Evolutionary conservation across 2,888 invertebrate genomes (phyloP).

Genomic region (Apocheima hispidaria): DNA sequence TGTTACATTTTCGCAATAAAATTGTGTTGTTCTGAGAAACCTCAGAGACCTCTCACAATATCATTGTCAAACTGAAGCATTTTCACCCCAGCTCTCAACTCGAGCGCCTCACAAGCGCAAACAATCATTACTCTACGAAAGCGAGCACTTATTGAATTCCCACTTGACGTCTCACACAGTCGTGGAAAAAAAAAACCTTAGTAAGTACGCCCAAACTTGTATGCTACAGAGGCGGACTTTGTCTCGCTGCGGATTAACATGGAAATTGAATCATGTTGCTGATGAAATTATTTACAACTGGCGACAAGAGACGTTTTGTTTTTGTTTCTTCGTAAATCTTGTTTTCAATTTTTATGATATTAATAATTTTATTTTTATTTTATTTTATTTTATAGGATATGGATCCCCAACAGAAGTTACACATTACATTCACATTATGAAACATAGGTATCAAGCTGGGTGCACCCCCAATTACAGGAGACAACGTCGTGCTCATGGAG

Average conservation of each 20-base stretch:
- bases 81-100: conserved; percentile 18
- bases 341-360: no score
- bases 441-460: no score
- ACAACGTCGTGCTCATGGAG: no score
- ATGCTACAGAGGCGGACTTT: conserved; percentile 63
- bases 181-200: conserved; percentile 52
- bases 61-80: conserved; percentile 22
- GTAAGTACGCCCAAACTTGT: conserved; percentile 53
- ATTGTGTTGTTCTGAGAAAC: conserved; percentile 13
- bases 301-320: no score
- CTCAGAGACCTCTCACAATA: conserved; percentile 8
- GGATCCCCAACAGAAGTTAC: no score
- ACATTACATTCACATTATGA: no score
- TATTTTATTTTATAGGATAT: no score
- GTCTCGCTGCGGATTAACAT: conserved; percentile 72
- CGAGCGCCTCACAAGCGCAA: conserved; percentile 17
- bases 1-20: conserved; percentile 1
- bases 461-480: no score
- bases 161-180: conserved; percentile 43
- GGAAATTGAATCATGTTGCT: conserved; percentile 75
- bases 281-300: conserved; percentile 22
- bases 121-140: conserved; percentile 32
- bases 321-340: no score
- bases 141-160: conserved; percentile 42
- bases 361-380: no score